Conservation (phyloP, 2,797 vertebrate species). For the Avahi laniger region DNA sequence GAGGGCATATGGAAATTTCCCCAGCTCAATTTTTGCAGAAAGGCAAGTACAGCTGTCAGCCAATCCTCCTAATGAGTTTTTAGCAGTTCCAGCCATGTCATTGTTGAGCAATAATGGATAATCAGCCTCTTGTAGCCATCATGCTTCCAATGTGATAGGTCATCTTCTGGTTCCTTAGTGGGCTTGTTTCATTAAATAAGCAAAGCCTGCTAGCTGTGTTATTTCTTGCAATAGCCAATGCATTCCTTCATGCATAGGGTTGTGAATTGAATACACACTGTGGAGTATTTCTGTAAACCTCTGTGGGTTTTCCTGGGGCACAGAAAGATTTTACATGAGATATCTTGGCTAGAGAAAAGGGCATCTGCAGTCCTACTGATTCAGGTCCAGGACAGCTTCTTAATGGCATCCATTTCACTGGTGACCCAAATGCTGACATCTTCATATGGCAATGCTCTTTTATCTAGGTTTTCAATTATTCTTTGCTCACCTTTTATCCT, state of each 20-base stretch:
- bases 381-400: background rate
- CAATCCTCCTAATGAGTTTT: background rate
- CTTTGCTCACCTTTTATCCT: background rate
- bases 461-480: background rate
- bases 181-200: background rate
- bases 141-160: background rate
- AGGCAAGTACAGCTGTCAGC: background rate
- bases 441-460: background rate
- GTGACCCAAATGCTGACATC: background rate
- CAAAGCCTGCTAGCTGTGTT: background rate
- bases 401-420: background rate
- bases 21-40: background rate
- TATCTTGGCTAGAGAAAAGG: background rate
- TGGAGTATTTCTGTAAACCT: background rate
- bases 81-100: background rate
- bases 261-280: background rate
- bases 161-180: background rate
- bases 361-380: background rate
- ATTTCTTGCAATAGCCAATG: background rate
- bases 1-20: background rate
- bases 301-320: background rate
- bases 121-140: background rate
- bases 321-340: background rate
- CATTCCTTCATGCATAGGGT: background rate
- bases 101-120: too few relatives aligned